Percentiles rank a stretch among this genome's conserved stretches.
phyloP scores from a whole-genome alignment of 2,888 invertebrate species.

The Meloe dianella region DNA sequence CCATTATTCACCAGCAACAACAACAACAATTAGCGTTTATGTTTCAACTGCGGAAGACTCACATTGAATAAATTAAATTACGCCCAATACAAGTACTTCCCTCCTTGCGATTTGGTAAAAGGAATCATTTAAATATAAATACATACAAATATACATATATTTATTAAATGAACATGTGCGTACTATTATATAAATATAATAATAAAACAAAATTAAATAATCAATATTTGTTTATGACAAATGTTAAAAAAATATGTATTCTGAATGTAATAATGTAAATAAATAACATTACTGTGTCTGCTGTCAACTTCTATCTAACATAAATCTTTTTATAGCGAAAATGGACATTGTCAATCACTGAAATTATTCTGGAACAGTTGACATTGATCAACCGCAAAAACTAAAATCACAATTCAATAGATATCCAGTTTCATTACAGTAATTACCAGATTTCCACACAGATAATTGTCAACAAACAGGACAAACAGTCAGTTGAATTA shows the following conservation, averaged over 20 bases:
- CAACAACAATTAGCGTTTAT: too few species aligned
- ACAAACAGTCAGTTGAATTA: conserved; percentile 11
- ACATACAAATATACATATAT: background rate
- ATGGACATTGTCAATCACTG: background rate
- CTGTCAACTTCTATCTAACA: background rate
- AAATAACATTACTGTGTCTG: conserved; percentile 7
- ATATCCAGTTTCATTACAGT: background rate
- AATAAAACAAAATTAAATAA: conserved; percentile 11
- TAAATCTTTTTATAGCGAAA: background rate
- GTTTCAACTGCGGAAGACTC: too few species aligned
- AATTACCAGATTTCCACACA: background rate
- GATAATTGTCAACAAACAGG: conserved; percentile 16
- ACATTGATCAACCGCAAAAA: background rate
- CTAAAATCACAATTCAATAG: conserved; percentile 4
- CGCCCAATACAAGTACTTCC: background rate
- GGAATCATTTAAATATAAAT: background rate
- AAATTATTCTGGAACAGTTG: background rate
- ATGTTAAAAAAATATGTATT: conserved; percentile 36
- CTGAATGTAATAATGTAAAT: conserved; percentile 36
- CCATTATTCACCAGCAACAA: too few species aligned
- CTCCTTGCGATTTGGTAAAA: background rate
- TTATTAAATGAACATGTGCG: background rate
- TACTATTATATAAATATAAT: background rate
- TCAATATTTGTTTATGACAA: conserved; percentile 34
- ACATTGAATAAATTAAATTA: too few species aligned